A percentile compares a stretch with the other conserved stretches of the same genome.
These are phyloP conservation scores for Phengaris arion DNA, from an alignment of 2,888 invertebrate genomes.

Conservation along the genomic window DNA sequence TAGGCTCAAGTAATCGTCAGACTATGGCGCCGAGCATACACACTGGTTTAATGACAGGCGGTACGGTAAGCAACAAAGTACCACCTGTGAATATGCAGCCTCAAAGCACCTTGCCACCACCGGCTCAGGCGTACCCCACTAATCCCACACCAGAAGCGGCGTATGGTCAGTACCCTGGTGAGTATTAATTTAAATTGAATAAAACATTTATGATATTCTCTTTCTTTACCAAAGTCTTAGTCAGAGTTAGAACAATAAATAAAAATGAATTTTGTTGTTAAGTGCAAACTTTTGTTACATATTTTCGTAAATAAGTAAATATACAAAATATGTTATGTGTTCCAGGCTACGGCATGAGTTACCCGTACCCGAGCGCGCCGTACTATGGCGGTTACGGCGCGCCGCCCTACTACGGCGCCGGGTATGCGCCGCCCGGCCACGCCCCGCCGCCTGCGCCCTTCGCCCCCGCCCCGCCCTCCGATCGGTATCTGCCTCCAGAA, in stretches of 20 bases:
- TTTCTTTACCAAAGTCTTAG: no score
- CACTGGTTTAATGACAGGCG: constrained; percentile 50
- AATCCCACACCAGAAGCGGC: constrained; percentile 59
- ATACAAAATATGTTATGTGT: no score
- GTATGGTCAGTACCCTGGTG: constrained; percentile 71
- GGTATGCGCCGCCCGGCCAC: constrained; percentile 59
- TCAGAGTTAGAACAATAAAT: no score
- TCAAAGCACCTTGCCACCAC: constrained; percentile 45
- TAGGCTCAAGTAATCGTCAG: constrained; percentile 35
- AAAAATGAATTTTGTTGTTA: no score
- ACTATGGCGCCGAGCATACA: constrained; percentile 50
- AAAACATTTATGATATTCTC: no score
- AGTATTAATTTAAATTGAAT: constrained; percentile 25
- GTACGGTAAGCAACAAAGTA: constrained; percentile 34
- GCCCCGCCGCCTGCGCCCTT: constrained; percentile 58
- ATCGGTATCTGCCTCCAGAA: constrained; percentile 64
- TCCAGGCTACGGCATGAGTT: constrained; percentile 52
- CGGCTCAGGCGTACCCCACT: constrained; percentile 52
- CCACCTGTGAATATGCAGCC: constrained; percentile 31
- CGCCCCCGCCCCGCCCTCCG: constrained; percentile 48
- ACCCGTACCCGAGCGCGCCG: constrained; percentile 65
- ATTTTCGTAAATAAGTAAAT: no score
- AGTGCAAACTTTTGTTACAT: no score
- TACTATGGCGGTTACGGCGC: constrained; percentile 80
- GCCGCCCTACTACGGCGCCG: constrained; percentile 71